These are phyloP conservation scores for Mico argentatus DNA, from an alignment of 2,797 vertebrate genomes.

Conservation along the genomic window DNA sequence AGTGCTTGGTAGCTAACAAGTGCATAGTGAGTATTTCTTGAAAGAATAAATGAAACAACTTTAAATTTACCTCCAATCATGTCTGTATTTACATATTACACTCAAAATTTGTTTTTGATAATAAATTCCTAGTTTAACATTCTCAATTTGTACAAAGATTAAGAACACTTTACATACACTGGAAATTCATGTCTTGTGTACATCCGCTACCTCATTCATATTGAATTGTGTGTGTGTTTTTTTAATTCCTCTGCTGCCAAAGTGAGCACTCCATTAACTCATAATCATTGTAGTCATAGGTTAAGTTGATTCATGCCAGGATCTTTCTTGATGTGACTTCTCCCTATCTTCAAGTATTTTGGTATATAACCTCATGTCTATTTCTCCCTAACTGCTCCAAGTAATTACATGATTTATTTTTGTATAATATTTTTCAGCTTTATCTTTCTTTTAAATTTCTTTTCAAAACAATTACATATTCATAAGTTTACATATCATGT, in stretches of 20 bases:
- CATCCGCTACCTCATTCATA: neutral
- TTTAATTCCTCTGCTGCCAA: neutral
- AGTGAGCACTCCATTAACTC: neutral
- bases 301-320: neutral
- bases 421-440: neutral
- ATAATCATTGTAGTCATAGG: neutral
- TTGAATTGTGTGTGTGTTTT: neutral
- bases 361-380: neutral
- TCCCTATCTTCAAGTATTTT: neutral
- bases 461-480: neutral
- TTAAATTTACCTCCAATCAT: neutral
- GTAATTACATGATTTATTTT: neutral
- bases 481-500: neutral
- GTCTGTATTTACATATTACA: neutral
- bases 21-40: neutral
- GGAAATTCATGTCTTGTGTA: neutral
- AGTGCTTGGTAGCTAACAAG: neutral
- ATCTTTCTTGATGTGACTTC: neutral
- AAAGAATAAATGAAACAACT: neutral
- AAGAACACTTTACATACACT: neutral
- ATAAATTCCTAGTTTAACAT: neutral
- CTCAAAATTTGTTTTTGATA: neutral
- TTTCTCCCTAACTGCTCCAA: neutral
- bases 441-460: neutral
- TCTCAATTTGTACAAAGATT: neutral